Percentiles rank a stretch among this genome's conserved stretches.
phyloP scores from a whole-genome alignment of 2,888 invertebrate species.

The Marronus borbonicus region DNA sequence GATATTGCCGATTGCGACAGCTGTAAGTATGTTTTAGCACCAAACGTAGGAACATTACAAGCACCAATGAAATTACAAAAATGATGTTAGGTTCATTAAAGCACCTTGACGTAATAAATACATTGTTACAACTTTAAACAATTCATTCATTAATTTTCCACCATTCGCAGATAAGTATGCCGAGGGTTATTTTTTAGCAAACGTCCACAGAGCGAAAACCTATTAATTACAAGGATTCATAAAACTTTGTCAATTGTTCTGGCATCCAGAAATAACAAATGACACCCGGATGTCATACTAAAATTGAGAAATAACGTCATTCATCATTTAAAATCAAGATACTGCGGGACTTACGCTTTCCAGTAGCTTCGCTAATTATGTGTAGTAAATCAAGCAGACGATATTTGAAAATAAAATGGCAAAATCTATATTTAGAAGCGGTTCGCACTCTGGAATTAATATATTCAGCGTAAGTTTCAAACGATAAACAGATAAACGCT shows the following conservation, averaged over 20 bases:
- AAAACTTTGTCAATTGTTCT: constrained; percentile 48
- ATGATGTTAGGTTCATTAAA: no score
- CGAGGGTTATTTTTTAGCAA: constrained; percentile 13
- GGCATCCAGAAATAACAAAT: constrained; percentile 54
- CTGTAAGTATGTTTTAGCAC: no score
- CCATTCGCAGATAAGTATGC: background rate
- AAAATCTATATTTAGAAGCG: constrained; percentile 36
- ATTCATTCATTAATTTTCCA: constrained; percentile 25
- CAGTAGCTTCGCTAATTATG: constrained; percentile 39
- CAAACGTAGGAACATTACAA: no score
- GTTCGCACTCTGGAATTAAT: constrained; percentile 26
- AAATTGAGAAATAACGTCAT: constrained; percentile 57
- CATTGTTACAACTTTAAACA: background rate
- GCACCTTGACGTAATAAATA: no score
- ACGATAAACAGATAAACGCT: constrained; percentile 1
- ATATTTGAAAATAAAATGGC: constrained; percentile 40
- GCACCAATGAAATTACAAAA: no score
- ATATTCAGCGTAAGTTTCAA: constrained; percentile 7
- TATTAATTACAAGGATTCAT: constrained; percentile 47
- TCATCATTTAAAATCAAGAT: constrained; percentile 53
- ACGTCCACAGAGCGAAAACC: constrained; percentile 15
- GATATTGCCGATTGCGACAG: no score
- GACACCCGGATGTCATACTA: constrained; percentile 54
- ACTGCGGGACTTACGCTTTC: constrained; percentile 35
- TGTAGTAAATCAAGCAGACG: constrained; percentile 40